phyloP scores from a whole-genome alignment of 2,888 invertebrate genomes.

The Idaea straminata region DNA sequence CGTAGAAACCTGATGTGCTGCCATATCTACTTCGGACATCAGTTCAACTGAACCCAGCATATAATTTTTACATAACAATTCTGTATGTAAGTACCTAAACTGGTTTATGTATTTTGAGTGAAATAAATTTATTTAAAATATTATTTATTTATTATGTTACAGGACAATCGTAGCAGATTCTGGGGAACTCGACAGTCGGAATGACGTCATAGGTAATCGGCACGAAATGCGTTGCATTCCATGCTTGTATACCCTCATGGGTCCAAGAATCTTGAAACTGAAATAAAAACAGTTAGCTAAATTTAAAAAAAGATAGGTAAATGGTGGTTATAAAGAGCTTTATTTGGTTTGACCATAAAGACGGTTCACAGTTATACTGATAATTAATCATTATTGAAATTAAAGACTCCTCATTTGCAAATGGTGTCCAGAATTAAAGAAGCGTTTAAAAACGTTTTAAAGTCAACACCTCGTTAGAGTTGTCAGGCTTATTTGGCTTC shows the following conservation, averaged over 20 bases:
- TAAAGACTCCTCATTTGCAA: too few relatives aligned
- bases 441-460: too few relatives aligned
- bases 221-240: constrained; percentile 45
- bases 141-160: constrained; percentile 7
- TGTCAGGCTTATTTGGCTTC: too few relatives aligned
- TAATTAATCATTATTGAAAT: too few relatives aligned
- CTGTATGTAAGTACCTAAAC: not conserved
- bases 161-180: constrained; percentile 57
- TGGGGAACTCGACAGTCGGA: constrained; percentile 47
- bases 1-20: too few relatives aligned
- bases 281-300: constrained; percentile 16
- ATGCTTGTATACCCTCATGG: constrained; percentile 37
- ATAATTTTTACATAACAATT: not conserved
- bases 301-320: too few relatives aligned
- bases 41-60: not conserved
- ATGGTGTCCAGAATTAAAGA: too few relatives aligned
- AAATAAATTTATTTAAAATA: not conserved
- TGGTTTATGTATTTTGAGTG: not conserved
- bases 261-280: constrained; percentile 46
- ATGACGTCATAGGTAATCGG: constrained; percentile 41
- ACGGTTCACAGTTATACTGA: too few relatives aligned
- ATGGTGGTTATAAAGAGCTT: too few relatives aligned
- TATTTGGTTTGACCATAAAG: too few relatives aligned
- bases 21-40: too few relatives aligned
- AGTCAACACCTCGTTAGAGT: too few relatives aligned